phyloP scores from a whole-genome alignment of 2,797 vertebrate genomes.

The Potorous gilbertii region DNA sequence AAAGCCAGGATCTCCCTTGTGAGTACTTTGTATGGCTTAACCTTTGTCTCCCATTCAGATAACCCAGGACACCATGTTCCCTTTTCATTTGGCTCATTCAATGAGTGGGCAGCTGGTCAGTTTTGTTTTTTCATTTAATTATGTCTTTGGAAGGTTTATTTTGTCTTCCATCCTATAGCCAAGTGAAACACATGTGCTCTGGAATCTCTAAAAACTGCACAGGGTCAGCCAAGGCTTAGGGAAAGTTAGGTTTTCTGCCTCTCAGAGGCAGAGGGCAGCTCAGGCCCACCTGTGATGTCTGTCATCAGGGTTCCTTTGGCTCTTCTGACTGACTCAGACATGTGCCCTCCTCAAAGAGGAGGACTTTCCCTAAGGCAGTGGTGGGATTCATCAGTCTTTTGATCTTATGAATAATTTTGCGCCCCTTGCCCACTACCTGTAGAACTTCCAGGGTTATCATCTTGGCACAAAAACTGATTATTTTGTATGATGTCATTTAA shows the following conservation, averaged over 20 bases:
- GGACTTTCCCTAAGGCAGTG: neutral
- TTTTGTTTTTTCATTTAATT: slow-evolving; percentile 67
- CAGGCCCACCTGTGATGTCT: neutral
- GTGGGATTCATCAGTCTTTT: neutral
- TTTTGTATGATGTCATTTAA: neutral
- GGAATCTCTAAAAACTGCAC: slow-evolving; percentile 51
- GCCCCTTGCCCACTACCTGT: neutral
- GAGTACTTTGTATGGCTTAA: slow-evolving; percentile 65
- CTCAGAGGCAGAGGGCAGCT: neutral
- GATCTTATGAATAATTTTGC: neutral
- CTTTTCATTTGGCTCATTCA: slow-evolving; percentile 27
- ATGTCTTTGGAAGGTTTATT: slow-evolving; percentile 68
- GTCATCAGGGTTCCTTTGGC: neutral
- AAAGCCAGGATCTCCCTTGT: slow-evolving; percentile 49
- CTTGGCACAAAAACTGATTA: neutral
- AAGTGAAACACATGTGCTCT: slow-evolving; percentile 61
- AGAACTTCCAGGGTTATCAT: neutral
- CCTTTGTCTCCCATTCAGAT: slow-evolving; percentile 76
- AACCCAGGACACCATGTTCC: slow-evolving; percentile 57
- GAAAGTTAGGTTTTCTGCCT: neutral
- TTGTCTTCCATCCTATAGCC: slow-evolving; percentile 43
- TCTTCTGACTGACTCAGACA: neutral
- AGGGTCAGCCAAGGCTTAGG: slow-evolving; percentile 48
- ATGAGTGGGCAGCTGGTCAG: slow-evolving; percentile 56
- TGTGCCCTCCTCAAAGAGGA: neutral